phyloP scores from a whole-genome alignment of 2,113 vertebrate genomes.

The Falcunculus frontatus region DNA sequence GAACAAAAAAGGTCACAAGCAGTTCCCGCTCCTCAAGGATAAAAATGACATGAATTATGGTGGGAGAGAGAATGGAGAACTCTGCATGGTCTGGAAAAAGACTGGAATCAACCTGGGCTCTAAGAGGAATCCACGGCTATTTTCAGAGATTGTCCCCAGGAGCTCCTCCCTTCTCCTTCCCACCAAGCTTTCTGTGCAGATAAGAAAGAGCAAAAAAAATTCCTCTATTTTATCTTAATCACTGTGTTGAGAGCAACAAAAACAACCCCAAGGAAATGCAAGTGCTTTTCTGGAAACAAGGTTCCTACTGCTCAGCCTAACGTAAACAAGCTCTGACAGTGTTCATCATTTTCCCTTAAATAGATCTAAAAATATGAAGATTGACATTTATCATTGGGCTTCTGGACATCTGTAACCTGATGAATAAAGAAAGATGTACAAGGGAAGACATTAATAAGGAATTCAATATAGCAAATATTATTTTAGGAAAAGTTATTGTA shows the following conservation, averaged over 20 bases:
- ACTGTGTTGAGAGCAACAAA: neutral
- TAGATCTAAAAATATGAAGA: neutral
- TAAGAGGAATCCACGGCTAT: neutral
- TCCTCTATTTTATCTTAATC: neutral
- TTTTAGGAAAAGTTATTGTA: neutral
- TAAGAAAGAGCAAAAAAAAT: neutral
- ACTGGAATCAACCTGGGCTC: neutral
- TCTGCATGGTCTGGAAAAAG: neutral
- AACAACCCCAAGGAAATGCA: neutral
- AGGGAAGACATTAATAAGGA: neutral
- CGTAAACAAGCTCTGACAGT: neutral
- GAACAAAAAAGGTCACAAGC: neutral
- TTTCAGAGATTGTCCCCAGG: neutral
- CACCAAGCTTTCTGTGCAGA: neutral
- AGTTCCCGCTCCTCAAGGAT: neutral
- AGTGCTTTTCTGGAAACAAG: neutral
- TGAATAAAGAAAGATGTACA: neutral
- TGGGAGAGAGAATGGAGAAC: neutral
- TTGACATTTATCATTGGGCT: neutral
- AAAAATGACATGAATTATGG: neutral
- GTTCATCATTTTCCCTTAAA: slow-evolving; percentile 6
- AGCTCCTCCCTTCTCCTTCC: neutral
- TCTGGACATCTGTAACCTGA: neutral
- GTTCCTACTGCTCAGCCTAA: neutral
- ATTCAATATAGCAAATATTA: neutral